Base-by-base conservation (phyloP, 1,140 invertebrate genomes). In the Capitella teleta region DNA sequence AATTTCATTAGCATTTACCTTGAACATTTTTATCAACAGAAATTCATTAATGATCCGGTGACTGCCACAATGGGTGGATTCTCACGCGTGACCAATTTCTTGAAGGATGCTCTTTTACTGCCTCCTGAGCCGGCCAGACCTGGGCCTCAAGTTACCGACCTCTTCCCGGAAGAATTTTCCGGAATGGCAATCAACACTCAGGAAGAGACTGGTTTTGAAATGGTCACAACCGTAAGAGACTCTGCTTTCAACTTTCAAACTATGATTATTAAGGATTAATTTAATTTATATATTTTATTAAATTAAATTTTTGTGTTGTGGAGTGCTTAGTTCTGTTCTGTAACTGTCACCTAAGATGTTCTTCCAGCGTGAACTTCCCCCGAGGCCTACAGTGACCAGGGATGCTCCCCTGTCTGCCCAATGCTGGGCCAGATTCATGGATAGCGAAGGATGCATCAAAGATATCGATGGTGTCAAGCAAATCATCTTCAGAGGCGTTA, bases 401-500 rank as follows among this genome's bases (percentile, higher is more conserved):
- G 56, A 56, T 23, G 49, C 72, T 10, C 84, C 87, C 2, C 65
- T 95, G n/a, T 80, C 77, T 2, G 68, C 76, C 44, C 79, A 82
- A 47, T 83, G 90, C 61, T 95, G 89, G 88, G 70, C 79, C 14
- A 79, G 77, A 56, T 79, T 81, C 58, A 79, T 85, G 62, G 84
- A 89, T 65, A 61, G 76, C 24, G 81, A 86, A 45, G 90, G 90
- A 4, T 76, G 79, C 34, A 63, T 77, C 18, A 64, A 53, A 37
- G 55, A 74, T 52, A 47, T 66, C 4, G 62, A 70, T 14, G 49
- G 63, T 62, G 76, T 94, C 0, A 86, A 82, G 67, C 78, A 84
- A 60, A 77, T 85, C n/a, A 87, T 94, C 56, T 94, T 92, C 68
- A 80, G 81, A 74, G 91, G 91, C 60, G 90, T 92, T 70, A 75